Evolutionary conservation across 2,888 invertebrate genomes (phyloP).

Genomic region (Leucophenga maculata): DNA sequence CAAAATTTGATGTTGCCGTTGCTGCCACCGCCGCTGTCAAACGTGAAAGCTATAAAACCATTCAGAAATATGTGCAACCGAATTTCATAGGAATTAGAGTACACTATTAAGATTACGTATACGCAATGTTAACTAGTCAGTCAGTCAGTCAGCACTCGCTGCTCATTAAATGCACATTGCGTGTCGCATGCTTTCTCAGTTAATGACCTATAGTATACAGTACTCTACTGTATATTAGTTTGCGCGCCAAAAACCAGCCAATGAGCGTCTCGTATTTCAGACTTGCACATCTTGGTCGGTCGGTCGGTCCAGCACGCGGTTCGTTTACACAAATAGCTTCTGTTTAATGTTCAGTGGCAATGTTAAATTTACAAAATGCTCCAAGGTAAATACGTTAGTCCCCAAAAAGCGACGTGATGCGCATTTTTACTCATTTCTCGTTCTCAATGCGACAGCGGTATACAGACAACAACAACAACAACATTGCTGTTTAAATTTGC

Average conservation of each 20-base stretch:
- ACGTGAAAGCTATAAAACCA: too few relatives aligned
- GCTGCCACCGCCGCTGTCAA: too few relatives aligned
- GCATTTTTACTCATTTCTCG: slow-evolving; percentile 58
- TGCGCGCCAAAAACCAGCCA: too few relatives aligned
- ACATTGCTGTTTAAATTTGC: background rate
- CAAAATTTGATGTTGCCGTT: too few relatives aligned
- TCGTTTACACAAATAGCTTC: slow-evolving; percentile 17
- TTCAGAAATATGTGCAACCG: too few relatives aligned
- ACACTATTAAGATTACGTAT: background rate
- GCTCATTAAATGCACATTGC: slow-evolving; percentile 18
- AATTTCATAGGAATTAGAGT: background rate
- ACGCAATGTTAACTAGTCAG: slow-evolving; percentile 3
- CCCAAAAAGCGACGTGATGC: slow-evolving; percentile 60
- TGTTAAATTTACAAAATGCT: slow-evolving; percentile 37
- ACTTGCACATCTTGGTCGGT: too few relatives aligned
- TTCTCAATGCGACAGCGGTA: background rate
- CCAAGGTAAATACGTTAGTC: slow-evolving; percentile 57
- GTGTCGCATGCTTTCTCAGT: background rate
- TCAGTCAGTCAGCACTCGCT: background rate
- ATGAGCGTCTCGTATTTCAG: too few relatives aligned
- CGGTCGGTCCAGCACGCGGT: too few relatives aligned
- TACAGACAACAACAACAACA: background rate
- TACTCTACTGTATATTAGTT: too few relatives aligned
- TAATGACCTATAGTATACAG: slow-evolving; percentile 5
- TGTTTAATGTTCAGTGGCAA: slow-evolving; percentile 42